A percentile compares a stretch with the other conserved stretches of the same genome.
These are phyloP conservation scores for Ammodytes dubius DNA, from an alignment of 2,113 vertebrate genomes.

Conservation along the genomic window DNA sequence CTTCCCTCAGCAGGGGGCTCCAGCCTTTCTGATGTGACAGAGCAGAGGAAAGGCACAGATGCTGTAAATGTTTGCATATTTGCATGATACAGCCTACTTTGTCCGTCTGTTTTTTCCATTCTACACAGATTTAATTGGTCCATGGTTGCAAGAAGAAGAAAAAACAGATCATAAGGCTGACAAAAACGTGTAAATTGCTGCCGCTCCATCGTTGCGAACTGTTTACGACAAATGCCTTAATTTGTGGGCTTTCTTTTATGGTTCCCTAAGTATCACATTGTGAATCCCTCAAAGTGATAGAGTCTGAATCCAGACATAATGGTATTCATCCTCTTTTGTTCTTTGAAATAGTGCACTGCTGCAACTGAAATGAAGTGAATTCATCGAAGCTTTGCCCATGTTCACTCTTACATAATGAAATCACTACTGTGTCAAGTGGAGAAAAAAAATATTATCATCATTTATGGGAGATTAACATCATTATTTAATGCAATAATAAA, in stretches of 20 bases:
- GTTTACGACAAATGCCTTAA: constrained; percentile 39
- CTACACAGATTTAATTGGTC: constrained; percentile 21
- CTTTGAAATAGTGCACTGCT: constrained; percentile 7
- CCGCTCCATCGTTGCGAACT: constrained; percentile 23
- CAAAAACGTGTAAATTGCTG: constrained; percentile 7
- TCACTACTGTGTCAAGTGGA: not conserved
- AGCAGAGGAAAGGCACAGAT: constrained; percentile 33
- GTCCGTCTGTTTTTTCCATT: constrained; percentile 2
- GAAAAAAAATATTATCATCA: not conserved
- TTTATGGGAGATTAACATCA: not conserved
- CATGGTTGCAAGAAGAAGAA: not conserved
- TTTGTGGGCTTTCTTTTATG: constrained; percentile 48
- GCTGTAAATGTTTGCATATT: constrained; percentile 18
- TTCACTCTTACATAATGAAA: constrained; percentile 1
- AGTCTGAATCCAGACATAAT: constrained; percentile 30
- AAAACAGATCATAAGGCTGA: not conserved
- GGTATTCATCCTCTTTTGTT: constrained; percentile 11
- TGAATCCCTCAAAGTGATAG: constrained; percentile 29
- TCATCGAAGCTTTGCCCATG: not conserved
- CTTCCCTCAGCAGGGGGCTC: constrained; percentile 69
- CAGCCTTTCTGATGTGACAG: constrained; percentile 35
- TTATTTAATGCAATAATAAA: not conserved
- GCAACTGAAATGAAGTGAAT: not conserved
- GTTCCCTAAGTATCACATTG: constrained; percentile 43
- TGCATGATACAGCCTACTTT: constrained; percentile 7